Evolutionary conservation across 2,797 vertebrate genomes (phyloP), one percentile per base, ranked within the genome.

Genomic region (Phataginus tricuspis): DNA sequence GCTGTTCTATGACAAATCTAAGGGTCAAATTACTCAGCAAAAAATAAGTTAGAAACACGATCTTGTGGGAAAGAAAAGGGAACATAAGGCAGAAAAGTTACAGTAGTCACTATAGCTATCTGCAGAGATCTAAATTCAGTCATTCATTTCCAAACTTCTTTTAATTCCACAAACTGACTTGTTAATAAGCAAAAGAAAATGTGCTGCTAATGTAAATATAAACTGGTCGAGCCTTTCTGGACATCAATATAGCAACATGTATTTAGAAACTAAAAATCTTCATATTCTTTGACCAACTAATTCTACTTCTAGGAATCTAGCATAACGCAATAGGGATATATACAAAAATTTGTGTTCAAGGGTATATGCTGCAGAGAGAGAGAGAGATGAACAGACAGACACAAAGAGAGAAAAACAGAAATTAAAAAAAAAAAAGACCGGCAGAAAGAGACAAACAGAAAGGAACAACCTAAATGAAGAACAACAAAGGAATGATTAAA

Each of bases 101-200:
- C 10, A 85, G 53, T 14, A 66, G 6, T 77, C 72, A 69, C 45
- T 80, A 45, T 13, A 78, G 53, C 18, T 87, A 71, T 53, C 2
- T 57, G 34, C n/a, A 93, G 78, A 84, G 19, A 92, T 74, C 27
- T 88, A 94, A 85, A 72, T 92, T 39, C 13, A 53, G 23, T 78
- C 15, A 80, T 45, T 84, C 31, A 66, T 75, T 90, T 94, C 10
- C 31, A 95, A 91, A 96, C 86, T 55, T 93, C n/a, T 92, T n/a
- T 74, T 78, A 91, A 84, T 51, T 11, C n/a, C 68, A 95, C 45
- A 95, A 79, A 79, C n/a, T 77, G 71, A 87, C 77, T 55, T 42
- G 42, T 82, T 34, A 90, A 80, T 34, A 90, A 80, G 39, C 51
- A 90, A 85, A 92, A 55, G 29, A 94, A 64, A 85, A 71, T 49